These are phyloP conservation scores for Falcunculus frontatus DNA, from an alignment of 2,113 vertebrate species.

Conservation along the genomic window DNA sequence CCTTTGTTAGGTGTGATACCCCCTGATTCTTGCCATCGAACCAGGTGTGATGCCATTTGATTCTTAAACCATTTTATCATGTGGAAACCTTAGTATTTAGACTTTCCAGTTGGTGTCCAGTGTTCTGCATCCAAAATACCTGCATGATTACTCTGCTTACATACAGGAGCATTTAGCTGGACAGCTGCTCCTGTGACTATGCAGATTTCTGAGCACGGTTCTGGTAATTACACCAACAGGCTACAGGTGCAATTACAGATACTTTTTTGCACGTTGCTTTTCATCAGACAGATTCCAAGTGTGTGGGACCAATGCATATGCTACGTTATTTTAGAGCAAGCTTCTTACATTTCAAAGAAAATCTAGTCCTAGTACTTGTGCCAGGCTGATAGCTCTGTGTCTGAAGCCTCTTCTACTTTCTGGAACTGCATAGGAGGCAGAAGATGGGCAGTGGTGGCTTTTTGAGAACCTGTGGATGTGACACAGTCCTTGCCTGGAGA, in stretches of 20 bases:
- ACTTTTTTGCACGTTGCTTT: not conserved
- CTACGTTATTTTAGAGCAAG: not conserved
- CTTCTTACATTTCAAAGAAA: not conserved
- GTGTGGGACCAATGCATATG: not conserved
- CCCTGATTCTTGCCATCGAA: not conserved
- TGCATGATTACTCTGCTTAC: not conserved
- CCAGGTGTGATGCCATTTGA: not conserved
- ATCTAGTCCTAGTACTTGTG: not conserved
- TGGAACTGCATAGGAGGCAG: not conserved
- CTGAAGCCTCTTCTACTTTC: not conserved
- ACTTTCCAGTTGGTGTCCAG: not conserved
- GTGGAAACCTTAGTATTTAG: not conserved
- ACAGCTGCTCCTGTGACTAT: not conserved
- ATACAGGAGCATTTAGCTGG: not conserved
- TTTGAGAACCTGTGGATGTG: not conserved
- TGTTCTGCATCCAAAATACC: not conserved
- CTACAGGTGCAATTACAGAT: not conserved
- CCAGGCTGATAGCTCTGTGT: not conserved
- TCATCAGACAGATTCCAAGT: not conserved
- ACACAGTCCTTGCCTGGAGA: not conserved
- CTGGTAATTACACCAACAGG: not conserved
- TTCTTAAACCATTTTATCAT: not conserved
- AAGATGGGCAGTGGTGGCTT: not conserved
- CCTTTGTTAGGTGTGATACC: not conserved
- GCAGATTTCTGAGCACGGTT: not conserved